Conservation (phyloP, 2,113 vertebrate genomes). For the Ameiurus melas region DNA sequence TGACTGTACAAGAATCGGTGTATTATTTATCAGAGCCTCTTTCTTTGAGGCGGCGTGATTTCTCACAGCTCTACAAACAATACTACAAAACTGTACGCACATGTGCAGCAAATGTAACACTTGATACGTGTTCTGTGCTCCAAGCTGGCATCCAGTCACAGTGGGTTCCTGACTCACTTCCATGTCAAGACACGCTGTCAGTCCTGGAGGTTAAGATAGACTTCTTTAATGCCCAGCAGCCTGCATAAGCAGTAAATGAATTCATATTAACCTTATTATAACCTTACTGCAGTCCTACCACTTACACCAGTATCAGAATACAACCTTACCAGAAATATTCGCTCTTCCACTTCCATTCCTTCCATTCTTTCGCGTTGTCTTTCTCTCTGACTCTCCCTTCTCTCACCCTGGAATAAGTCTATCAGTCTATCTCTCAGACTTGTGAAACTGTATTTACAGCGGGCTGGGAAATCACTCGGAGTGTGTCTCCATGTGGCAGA, state of each 20-base stretch:
- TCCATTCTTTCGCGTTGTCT: neutral
- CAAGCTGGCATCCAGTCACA: slow-evolving; percentile 4
- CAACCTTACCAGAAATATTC: slow-evolving; percentile 7
- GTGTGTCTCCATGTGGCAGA: slow-evolving; percentile 22
- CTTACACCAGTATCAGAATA: slow-evolving; percentile 22
- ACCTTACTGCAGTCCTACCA: slow-evolving; percentile 39
- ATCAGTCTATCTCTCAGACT: slow-evolving; percentile 36
- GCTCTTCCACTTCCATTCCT: neutral
- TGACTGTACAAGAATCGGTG: neutral
- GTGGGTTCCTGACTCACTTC: neutral
- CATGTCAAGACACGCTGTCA: slow-evolving; percentile 1
- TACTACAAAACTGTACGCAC: neutral
- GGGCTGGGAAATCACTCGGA: slow-evolving; percentile 27
- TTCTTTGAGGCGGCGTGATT: neutral
- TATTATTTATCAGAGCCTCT: neutral
- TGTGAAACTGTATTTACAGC: slow-evolving; percentile 31
- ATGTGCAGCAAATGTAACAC: neutral
- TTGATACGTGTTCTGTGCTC: neutral
- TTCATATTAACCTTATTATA: slow-evolving; percentile 36
- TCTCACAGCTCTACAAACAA: neutral
- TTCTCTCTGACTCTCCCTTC: neutral
- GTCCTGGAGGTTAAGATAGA: neutral
- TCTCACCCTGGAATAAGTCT: slow-evolving; percentile 17
- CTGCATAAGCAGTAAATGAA: slow-evolving; percentile 47
- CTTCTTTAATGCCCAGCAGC: slow-evolving; percentile 37